Evolutionary conservation across 2,113 vertebrate species (phyloP).

Genomic region (Cromileptes altivelis): DNA sequence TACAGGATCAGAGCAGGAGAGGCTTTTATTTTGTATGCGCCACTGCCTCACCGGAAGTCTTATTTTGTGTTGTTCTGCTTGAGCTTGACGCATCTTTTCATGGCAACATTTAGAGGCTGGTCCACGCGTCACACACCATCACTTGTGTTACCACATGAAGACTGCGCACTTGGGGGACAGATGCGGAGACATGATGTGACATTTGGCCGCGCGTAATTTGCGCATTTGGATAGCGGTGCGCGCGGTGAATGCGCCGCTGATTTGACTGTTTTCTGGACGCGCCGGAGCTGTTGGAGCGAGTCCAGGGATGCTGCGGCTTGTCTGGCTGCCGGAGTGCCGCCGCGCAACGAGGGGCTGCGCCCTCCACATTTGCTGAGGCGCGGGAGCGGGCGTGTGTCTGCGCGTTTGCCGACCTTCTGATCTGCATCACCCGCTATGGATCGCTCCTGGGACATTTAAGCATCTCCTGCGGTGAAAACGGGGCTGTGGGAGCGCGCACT

Average conservation of each 20-base stretch:
- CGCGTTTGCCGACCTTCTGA: not conserved
- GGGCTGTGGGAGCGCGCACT: slow-evolving; percentile 14
- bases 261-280: not conserved
- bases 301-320: slow-evolving; percentile 71
- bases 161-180: slow-evolving; percentile 20
- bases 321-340: slow-evolving; percentile 64
- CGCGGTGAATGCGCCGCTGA: slow-evolving; percentile 3
- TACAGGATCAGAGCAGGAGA: not conserved
- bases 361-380: slow-evolving; percentile 36
- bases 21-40: slow-evolving; percentile 26
- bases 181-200: slow-evolving; percentile 47
- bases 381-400: not conserved
- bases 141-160: slow-evolving; percentile 20
- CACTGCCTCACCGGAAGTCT: slow-evolving; percentile 1
- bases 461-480: slow-evolving; percentile 28
- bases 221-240: slow-evolving; percentile 38
- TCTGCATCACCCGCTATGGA: slow-evolving; percentile 36
- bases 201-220: slow-evolving; percentile 51
- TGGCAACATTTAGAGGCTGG: slow-evolving; percentile 31
- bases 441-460: slow-evolving; percentile 30
- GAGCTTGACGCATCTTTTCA: slow-evolving; percentile 31
- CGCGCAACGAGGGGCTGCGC: slow-evolving; percentile 45
- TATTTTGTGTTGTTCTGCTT: not conserved
- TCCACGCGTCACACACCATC: slow-evolving; percentile 60
- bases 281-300: slow-evolving; percentile 43